Conservation (phyloP, 2,113 vertebrate genomes). For the Macheiramphus alcinus region DNA sequence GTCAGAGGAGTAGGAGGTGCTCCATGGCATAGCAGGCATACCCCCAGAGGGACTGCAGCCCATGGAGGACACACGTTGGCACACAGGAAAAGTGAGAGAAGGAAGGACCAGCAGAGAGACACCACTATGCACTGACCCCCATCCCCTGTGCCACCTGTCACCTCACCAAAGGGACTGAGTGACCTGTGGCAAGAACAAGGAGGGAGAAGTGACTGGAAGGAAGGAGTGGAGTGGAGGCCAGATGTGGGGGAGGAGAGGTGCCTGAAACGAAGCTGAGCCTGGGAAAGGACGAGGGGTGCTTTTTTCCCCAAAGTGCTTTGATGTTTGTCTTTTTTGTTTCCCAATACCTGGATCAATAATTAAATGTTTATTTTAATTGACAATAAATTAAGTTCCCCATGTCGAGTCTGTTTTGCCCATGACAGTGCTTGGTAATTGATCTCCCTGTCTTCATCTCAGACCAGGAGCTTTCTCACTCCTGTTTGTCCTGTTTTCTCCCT, state of each 20-base stretch:
- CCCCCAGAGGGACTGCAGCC: not conserved
- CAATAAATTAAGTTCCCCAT: not conserved
- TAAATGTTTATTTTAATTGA: not conserved
- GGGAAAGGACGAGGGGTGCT: not conserved
- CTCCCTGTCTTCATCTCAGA: not conserved
- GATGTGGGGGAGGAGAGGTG: not conserved
- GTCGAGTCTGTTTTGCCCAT: not conserved
- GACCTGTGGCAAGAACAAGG: not conserved
- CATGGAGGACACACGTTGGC: rapidly evolving
- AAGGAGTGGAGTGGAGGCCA: not conserved
- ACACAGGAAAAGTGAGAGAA: not conserved
- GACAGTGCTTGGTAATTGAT: not conserved
- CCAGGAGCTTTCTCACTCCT: not conserved
- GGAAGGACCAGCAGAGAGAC: not conserved
- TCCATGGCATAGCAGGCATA: not conserved
- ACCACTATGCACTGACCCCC: not conserved
- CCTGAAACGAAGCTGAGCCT: not conserved
- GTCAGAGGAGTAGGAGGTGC: not conserved
- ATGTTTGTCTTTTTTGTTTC: not conserved
- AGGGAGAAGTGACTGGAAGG: not conserved
- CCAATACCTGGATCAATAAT: not conserved
- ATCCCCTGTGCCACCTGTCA: not conserved
- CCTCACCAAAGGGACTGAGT: not conserved
- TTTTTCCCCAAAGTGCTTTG: not conserved
- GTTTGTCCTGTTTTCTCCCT: not conserved